Base-by-base conservation (phyloP, 2,888 invertebrate genomes). In the Coelinius sp. region DNA sequence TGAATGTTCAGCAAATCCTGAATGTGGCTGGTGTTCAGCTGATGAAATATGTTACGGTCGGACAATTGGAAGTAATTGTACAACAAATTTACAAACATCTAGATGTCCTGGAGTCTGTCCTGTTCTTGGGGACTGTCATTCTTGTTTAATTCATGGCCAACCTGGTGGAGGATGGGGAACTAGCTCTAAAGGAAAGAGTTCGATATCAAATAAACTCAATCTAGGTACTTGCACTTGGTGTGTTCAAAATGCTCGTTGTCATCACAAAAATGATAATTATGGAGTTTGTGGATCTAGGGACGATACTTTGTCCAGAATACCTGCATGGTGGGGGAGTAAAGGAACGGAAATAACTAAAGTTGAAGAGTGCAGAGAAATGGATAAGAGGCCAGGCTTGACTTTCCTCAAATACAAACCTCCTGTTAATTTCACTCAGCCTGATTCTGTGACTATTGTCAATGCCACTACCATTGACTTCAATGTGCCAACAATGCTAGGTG, bases 1-100 rank as follows among this genome's bases (percentile, higher is more conserved):
- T 0, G 94, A 95, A 82, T 97, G 96, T 82, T 91, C 94, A 0
- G 94, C 95, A 0, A 96, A 97, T 88, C 96, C 97, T 0, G 97
- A 97, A 87, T 98, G 97, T 85, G 96, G 97, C 12, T 97, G 96
- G 96, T 97, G 97, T 86, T 95, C 95, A 0, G 93, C 94, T 24
- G 94, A 94, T 77, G 93, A 92, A 84, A 84, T 84, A 73, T 96
- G 96, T 82, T 95, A 95, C 83, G 95, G 95, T 0, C 91, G 96
- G 73, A 95, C 95, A 1, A 92, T 94, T 62, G 95, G 95, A 0
- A 94, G 95, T 7, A 96, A 96, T 85, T 96, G 96, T 83, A 96
- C 96, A 0, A 96, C 95, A 0, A 97, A 97, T 88, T 88, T 97
- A 31, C 95, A 95, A 88, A 95, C 96, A 0, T 94, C 95, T 0